phyloP scores from a whole-genome alignment of 2,113 vertebrate species.

The Oncorhynchus masou region DNA sequence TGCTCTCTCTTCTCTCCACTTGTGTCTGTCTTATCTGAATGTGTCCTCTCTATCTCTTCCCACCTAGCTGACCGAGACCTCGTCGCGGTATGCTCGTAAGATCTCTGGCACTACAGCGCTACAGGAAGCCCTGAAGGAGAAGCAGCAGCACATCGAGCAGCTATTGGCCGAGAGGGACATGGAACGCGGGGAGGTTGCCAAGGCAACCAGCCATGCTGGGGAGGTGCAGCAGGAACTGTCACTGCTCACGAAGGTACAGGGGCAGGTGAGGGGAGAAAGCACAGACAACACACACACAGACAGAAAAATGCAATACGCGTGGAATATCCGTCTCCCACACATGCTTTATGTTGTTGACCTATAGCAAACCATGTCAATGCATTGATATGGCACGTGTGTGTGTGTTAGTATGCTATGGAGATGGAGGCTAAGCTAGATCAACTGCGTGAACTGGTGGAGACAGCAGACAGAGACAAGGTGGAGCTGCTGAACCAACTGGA shows the following conservation, averaged over 20 bases:
- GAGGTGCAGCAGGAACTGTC: constrained; percentile 90
- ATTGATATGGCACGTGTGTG: not conserved
- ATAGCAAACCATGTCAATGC: not conserved
- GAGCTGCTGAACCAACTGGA: constrained; percentile 95
- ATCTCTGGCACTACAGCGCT: constrained; percentile 97
- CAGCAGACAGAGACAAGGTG: constrained; percentile 94
- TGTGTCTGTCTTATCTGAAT: too few relatives aligned
- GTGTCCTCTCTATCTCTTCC: not conserved
- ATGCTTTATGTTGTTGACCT: too few relatives aligned
- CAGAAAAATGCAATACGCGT: not conserved
- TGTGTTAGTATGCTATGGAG: constrained; percentile 45
- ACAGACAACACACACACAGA: not conserved
- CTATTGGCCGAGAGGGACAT: constrained; percentile 94
- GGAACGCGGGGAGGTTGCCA: constrained; percentile 95
- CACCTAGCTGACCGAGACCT: constrained; percentile 92
- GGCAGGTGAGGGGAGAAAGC: constrained; percentile 80
- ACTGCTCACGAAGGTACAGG: constrained; percentile 87
- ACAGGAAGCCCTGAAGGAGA: constrained; percentile 97
- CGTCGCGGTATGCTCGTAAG: constrained; percentile 92
- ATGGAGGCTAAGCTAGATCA: constrained; percentile 98
- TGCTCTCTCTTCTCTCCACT: not conserved
- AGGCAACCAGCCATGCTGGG: constrained; percentile 92
- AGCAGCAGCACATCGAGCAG: constrained; percentile 98
- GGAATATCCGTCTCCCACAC: too few relatives aligned
- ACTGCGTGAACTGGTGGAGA: constrained; percentile 90